Evolutionary conservation across 2,888 invertebrate genomes (phyloP), one percentile per base, ranked within the genome.

Genomic region (Drosophila pseudotalamancana): DNA sequence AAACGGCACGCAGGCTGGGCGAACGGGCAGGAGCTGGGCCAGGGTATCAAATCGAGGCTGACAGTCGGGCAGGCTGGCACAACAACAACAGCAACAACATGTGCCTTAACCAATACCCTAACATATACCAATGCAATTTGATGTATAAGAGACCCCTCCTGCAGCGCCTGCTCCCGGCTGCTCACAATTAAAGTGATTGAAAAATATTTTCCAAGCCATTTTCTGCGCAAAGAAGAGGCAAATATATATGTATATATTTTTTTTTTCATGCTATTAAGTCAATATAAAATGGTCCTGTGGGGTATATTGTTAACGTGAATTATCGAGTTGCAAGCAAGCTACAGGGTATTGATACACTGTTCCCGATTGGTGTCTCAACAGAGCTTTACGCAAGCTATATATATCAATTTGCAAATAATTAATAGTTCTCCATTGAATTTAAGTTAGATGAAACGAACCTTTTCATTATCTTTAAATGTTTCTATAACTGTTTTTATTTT

Each of bases 121-220:
- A 49, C 62, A 34, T 56, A 51, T 37, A 51, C 72, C 81, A 82
- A 69, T 82, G 83, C 86, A 83, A 85, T 75, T 75, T 70, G 82
- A 87, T 56, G 68, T 74, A 43, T 59, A 48, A 25, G 40, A 42
- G 29, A n/a, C n/a, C 43, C 49, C 39, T 48, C 48, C n/a, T n/a
- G 6, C 18, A 1, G 14, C 18, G 16, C 1, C 25, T 19, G 16
- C 37, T 32, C 23, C 23, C 25, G 48, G 27, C 50, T 78, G 82
- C 67, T 73, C 65, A 87, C 81, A 84, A 88, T 84, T 88, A 88
- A 84, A 84, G 83, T 88, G 88, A 84, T 84, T 88, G 83, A 80
- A 88, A 84, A 84, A 88, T 88, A 84, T 86, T 84, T 83, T 88
- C 83, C 88, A 88, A 84, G 88, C 88, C 87, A 84, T 84, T 84